phyloP scores from a whole-genome alignment of 1,140 invertebrate genomes.

The Brachionus manjavacas region DNA sequence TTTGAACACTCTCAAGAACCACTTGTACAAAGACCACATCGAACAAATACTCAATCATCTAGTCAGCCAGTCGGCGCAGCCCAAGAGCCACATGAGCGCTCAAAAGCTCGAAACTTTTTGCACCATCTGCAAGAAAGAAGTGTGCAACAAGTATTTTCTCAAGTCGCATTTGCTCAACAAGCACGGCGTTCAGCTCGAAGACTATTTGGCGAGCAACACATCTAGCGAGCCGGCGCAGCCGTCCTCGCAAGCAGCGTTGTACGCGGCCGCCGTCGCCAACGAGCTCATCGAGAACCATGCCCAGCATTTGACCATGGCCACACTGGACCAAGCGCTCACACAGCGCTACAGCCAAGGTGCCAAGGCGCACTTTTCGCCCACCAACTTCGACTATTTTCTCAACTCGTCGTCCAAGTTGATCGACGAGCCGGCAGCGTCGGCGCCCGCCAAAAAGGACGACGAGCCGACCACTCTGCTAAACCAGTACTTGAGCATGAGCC shows the following conservation, averaged over 20 bases:
- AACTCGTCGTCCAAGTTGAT: background rate
- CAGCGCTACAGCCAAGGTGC: background rate
- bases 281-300: slow-evolving; percentile 27
- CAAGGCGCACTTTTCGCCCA: background rate
- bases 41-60: background rate
- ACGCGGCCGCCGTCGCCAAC: slow-evolving; percentile 10
- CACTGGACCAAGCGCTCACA: background rate
- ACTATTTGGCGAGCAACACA: slow-evolving; percentile 21
- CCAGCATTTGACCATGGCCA: background rate
- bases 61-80: background rate
- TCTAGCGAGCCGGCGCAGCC: background rate
- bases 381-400: slow-evolving; percentile 5
- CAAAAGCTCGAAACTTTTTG: slow-evolving; percentile 74
- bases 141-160: slow-evolving; percentile 60
- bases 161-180: slow-evolving; percentile 35
- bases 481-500: slow-evolving; percentile 16
- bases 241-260: background rate
- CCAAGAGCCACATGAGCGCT: background rate
- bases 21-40: slow-evolving; percentile 41
- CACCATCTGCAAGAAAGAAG: slow-evolving; percentile 62
- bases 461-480: background rate
- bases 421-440: background rate
- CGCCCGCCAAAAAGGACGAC: background rate
- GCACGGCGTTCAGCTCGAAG: slow-evolving; percentile 25
- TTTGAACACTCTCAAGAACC: background rate